phyloP scores from a whole-genome alignment of 1,140 invertebrate genomes.

The Cydia amplana region DNA sequence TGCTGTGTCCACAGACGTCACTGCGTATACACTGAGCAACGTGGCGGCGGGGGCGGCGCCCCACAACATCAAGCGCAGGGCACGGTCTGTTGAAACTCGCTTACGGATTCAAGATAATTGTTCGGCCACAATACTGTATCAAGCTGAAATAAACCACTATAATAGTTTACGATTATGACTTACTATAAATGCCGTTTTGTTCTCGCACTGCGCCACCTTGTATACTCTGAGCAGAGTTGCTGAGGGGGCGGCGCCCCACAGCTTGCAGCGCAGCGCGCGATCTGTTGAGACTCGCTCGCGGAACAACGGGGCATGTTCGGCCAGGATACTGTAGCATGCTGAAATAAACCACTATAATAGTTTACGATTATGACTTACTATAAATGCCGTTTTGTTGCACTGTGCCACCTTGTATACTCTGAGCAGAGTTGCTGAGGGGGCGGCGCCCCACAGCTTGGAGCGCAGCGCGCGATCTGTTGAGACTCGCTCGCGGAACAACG shows the following conservation, averaged over 20 bases:
- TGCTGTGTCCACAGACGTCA: neutral
- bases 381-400: neutral
- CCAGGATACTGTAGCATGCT: slow-evolving; percentile 44
- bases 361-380: neutral
- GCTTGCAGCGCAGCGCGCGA: neutral
- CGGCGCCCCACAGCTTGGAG: slow-evolving; percentile 33
- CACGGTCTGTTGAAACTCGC: neutral
- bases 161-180: neutral
- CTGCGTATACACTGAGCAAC: slow-evolving; percentile 33
- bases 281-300: slow-evolving; percentile 39
- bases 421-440: slow-evolving; percentile 2
- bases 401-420: slow-evolving; percentile 32
- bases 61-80: slow-evolving; percentile 34
- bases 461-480: neutral
- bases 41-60: neutral
- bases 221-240: slow-evolving; percentile 33
- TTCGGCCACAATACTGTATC: no score
- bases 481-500: neutral
- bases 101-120: no score
- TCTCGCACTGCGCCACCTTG: neutral
- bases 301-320: slow-evolving; percentile 45
- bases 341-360: neutral
- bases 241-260: slow-evolving; percentile 33
- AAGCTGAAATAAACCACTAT: no score
- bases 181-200: neutral